phyloP scores from a whole-genome alignment of 2,113 vertebrate species.

The Porphyrio hochstetteri region DNA sequence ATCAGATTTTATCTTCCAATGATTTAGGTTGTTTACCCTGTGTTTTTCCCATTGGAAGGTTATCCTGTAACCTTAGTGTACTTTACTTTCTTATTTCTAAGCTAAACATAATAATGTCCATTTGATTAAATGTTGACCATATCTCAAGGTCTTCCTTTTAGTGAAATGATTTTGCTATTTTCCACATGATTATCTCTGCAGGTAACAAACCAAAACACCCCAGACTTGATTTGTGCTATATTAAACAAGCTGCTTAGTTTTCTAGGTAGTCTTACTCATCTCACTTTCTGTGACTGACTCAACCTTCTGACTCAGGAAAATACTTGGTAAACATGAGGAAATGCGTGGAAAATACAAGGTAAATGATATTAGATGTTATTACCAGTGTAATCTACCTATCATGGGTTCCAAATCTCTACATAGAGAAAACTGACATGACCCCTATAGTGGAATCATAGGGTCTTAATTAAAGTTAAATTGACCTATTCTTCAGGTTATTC shows the following conservation, averaged over 20 bases:
- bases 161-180: neutral
- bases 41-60: neutral
- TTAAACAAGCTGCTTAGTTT: neutral
- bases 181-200: neutral
- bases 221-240: accelerated
- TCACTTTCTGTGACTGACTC: neutral
- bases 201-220: neutral
- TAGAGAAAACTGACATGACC: neutral
- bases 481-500: neutral
- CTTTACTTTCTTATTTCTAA: neutral
- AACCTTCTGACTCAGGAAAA: neutral
- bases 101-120: neutral
- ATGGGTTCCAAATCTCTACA: neutral
- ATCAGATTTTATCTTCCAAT: neutral
- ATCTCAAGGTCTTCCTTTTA: neutral
- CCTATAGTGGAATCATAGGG: neutral
- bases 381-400: neutral
- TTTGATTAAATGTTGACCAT: neutral
- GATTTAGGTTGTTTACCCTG: neutral
- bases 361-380: neutral
- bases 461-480: neutral
- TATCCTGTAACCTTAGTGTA: neutral
- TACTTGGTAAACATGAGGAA: neutral
- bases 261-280: neutral
- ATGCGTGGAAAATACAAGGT: neutral